Conservation (phyloP, 2,797 vertebrate genomes). For the Phataginus tetradactyla region DNA sequence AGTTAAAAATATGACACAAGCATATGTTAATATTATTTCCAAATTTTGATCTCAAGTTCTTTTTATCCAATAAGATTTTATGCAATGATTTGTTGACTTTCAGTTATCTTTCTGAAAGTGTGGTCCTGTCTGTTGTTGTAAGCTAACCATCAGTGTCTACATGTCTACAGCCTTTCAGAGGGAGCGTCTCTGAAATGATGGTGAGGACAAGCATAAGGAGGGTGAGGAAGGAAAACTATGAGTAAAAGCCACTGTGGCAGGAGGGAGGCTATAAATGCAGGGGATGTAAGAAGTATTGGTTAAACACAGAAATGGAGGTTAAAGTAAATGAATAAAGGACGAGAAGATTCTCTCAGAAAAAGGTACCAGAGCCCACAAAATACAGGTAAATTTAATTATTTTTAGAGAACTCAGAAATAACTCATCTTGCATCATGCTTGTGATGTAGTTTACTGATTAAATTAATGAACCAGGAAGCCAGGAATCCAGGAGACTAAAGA, state of each 20-base stretch:
- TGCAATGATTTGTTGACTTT: slow-evolving; percentile 4
- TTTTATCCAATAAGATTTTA: not conserved
- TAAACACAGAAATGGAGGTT: not conserved
- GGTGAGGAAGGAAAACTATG: not conserved
- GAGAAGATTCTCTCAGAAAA: not conserved
- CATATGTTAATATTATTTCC: not conserved
- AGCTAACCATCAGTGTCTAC: not conserved
- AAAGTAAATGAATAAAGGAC: not conserved
- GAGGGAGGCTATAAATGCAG: not conserved
- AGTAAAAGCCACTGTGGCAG: not conserved
- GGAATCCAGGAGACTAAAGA: slow-evolving; percentile 2
- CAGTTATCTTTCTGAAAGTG: not conserved
- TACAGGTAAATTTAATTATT: slow-evolving; percentile 13
- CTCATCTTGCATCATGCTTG: not conserved
- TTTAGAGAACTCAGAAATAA: not conserved
- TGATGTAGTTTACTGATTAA: not conserved
- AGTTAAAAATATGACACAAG: not conserved
- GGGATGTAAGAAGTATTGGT: not conserved
- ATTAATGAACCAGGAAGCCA: not conserved
- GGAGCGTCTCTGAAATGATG: not conserved
- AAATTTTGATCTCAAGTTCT: not conserved
- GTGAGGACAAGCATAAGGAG: not conserved
- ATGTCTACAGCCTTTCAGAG: not conserved
- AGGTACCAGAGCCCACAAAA: not conserved
- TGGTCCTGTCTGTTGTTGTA: not conserved